A percentile compares a stretch with the other conserved stretches of the same genome.
These are phyloP conservation scores for Cynoglossus semilaevis DNA, from an alignment of 2,113 vertebrate genomes.

Conservation along the genomic window DNA sequence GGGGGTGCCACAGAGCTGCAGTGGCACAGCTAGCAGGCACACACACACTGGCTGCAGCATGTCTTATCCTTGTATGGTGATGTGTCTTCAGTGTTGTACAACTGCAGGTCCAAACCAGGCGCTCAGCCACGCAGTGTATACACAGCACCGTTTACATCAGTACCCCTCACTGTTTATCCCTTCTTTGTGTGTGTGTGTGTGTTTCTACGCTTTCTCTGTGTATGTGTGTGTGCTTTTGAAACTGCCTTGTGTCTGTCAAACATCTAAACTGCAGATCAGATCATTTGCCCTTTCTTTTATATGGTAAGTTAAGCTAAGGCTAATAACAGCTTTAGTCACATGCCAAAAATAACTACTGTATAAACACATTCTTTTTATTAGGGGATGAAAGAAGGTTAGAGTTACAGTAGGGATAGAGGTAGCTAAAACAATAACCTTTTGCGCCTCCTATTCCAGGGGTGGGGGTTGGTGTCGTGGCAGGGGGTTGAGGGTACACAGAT, in stretches of 20 bases:
- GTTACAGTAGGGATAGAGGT: no score
- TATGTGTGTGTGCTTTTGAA: no score
- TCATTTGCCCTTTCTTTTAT: slow-evolving; percentile 24
- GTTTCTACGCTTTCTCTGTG: no score
- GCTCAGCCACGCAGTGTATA: slow-evolving; percentile 19
- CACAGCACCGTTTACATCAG: slow-evolving; percentile 32
- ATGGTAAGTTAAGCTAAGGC: slow-evolving; percentile 18
- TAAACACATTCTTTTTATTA: no score
- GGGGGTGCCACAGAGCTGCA: not conserved
- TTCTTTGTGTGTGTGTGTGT: slow-evolving; percentile 3
- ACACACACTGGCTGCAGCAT: slow-evolving; percentile 25
- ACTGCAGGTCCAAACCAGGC: slow-evolving; percentile 24
- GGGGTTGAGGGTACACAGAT: no score
- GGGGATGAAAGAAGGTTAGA: no score
- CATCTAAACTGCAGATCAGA: slow-evolving; percentile 20
- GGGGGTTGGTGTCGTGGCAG: no score
- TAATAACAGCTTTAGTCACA: not conserved
- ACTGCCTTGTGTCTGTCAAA: slow-evolving; percentile 34
- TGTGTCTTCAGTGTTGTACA: slow-evolving; percentile 29
- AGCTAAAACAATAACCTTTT: no score
- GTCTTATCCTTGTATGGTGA: slow-evolving; percentile 57
- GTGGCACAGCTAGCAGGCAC: not conserved
- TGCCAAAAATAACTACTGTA: no score
- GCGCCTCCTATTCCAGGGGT: no score
- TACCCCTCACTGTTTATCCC: slow-evolving; percentile 21